These are phyloP conservation scores for Saccostrea echinata DNA, from an alignment of 1,140 invertebrate genomes.

Conservation along the genomic window DNA sequence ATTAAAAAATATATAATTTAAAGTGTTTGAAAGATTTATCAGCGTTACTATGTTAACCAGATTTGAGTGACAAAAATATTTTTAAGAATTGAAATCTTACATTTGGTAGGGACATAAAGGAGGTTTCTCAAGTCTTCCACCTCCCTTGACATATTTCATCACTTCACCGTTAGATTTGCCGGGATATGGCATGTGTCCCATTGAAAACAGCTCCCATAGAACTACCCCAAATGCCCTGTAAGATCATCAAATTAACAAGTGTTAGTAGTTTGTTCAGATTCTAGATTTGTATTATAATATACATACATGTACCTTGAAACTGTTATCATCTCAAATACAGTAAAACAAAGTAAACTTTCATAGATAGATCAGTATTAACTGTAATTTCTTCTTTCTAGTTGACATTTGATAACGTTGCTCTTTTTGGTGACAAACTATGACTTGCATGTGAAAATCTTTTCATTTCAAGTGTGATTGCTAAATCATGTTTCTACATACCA, in stretches of 20 bases:
- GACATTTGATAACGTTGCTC: too few relatives aligned
- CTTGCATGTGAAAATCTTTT: background rate
- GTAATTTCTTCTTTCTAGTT: too few relatives aligned
- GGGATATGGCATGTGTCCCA: slow-evolving; percentile 98
- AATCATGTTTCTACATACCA: slow-evolving; percentile 84
- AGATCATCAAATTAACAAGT: background rate
- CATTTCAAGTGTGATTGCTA: background rate
- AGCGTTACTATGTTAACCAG: background rate
- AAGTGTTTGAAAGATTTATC: too few relatives aligned
- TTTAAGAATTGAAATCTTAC: slow-evolving; percentile 81
- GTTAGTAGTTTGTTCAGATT: too few relatives aligned
- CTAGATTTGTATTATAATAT: too few relatives aligned
- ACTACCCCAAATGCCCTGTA: slow-evolving; percentile 93
- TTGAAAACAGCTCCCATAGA: slow-evolving; percentile 94
- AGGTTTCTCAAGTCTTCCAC: slow-evolving; percentile 90
- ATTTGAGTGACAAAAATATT: background rate
- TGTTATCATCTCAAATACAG: too few relatives aligned
- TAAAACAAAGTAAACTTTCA: too few relatives aligned
- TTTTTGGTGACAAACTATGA: background rate
- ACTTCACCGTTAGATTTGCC: slow-evolving; percentile 96
- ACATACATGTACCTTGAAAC: too few relatives aligned
- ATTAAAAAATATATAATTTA: too few relatives aligned
- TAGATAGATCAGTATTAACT: too few relatives aligned
- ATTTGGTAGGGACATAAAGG: slow-evolving; percentile 88
- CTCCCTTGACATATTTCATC: slow-evolving; percentile 94